phyloP scores from a whole-genome alignment of 37 sponge, comb jelly and placozoan genomes.

The Hormiphora californensis region DNA sequence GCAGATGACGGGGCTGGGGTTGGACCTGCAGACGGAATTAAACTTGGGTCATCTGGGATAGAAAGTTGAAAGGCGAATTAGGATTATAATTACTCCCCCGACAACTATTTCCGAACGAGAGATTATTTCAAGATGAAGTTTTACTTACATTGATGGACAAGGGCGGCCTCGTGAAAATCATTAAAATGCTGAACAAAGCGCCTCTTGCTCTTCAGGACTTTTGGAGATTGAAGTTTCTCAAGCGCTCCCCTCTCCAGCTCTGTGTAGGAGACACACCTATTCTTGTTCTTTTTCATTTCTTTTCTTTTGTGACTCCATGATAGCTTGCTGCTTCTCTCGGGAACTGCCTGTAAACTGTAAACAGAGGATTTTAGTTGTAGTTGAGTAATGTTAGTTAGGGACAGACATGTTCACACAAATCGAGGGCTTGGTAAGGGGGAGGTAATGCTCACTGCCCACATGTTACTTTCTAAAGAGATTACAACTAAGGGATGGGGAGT shows the following conservation, averaged over 20 bases:
- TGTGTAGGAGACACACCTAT: conserved; percentile 1
- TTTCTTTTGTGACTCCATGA: conserved; percentile 33
- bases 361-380: not conserved
- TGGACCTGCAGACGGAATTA: not conserved
- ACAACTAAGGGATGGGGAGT: not conserved
- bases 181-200: not conserved
- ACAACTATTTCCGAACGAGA: too few species aligned
- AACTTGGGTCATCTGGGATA: too few species aligned
- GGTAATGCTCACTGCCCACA: not conserved
- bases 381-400: not conserved
- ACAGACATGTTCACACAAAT: not conserved
- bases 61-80: too few species aligned
- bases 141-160: not conserved
- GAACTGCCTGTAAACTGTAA: not conserved
- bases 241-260: not conserved
- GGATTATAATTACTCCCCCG: too few species aligned
- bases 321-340: conserved; percentile 1
- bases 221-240: not conserved
- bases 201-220: conserved; percentile 24
- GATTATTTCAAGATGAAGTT: too few species aligned
- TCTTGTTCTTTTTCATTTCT: conserved; percentile 24
- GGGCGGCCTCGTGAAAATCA: not conserved
- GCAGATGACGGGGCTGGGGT: not conserved
- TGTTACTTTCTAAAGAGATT: not conserved
- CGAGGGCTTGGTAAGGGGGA: not conserved